Base-by-base conservation (phyloP, 2,888 invertebrate species). In the Odontothrips loti region DNA sequence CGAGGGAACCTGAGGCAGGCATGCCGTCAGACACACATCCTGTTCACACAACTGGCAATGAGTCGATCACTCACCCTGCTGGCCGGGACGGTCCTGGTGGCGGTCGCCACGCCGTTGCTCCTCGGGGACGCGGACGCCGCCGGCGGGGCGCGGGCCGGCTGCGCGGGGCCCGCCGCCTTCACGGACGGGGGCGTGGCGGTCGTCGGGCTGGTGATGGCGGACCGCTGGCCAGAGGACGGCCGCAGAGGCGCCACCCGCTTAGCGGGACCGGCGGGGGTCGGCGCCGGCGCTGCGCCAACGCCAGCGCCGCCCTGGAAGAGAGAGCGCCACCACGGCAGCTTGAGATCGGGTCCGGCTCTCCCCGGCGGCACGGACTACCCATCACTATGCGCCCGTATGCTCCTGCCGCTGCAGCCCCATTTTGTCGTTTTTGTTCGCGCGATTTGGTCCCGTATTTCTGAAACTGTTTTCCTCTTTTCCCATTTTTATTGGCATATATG, bases 81-180 rank as follows among this genome's bases (percentile, higher is more conserved):
- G 75, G 68, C 34, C 12, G 48, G 8, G 9, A 63, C 78, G 27
- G 81, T 82, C 79, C 27, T 82, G 82, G 17, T 81, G 68, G 58
- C 83, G 82, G n/a, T 81, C 81, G 20, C 83, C 82, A 15, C 83
- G 81, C 20, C 79, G 51, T 81, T 81, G 47, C 27, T 75, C 80
- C 47, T 43, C 34, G 34, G 68, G 75, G 78, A 11, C 47, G 78
- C 78, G 27, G 81, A 27, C 47, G 68, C 27, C 12, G 47, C 63
- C 58, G 58, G 11, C 15, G 43, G 29, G 4, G 48, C 34, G 80
- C 80, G 47, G 12, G 34, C 79, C n/a, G 47, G 80, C 68, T 80
- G 48, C 79, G 58, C 78, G 48, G 43, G 58, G 11, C 68, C 10
- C 23, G 68, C 68, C 23, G 68, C 11, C 27, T 27, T 23, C 68